Conservation (phyloP, 2,888 invertebrate genomes). For the Spicauda simplicius region DNA sequence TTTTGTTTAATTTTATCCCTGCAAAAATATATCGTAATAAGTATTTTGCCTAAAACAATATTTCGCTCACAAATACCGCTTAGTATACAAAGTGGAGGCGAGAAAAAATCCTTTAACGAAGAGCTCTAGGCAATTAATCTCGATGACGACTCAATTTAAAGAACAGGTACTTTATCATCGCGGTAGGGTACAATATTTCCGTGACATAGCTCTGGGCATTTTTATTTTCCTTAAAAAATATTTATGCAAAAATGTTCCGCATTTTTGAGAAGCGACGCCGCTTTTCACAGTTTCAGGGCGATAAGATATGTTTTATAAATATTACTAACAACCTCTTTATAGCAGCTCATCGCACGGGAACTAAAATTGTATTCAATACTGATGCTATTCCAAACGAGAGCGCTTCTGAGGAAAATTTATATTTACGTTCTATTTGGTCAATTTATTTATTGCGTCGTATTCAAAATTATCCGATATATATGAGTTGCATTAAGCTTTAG, state of each 20-base stretch:
- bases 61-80: not conserved
- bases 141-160: conserved; percentile 33
- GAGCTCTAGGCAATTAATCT: conserved; percentile 23
- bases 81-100: not conserved
- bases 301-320: conserved; percentile 19
- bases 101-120: conserved; percentile 13
- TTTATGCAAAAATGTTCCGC: conserved; percentile 19
- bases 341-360: conserved; percentile 7
- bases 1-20: no score
- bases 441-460: no score
- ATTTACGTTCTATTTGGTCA: not conserved
- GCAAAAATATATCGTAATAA: no score
- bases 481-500: not conserved
- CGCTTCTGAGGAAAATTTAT: not conserved
- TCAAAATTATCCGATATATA: not conserved
- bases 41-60: not conserved
- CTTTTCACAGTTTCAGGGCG: conserved; percentile 22
- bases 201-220: conserved; percentile 14
- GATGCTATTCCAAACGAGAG: not conserved
- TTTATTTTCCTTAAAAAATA: conserved; percentile 16
- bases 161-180: conserved; percentile 27
- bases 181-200: conserved; percentile 17
- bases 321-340: conserved; percentile 17
- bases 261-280: conserved; percentile 13
- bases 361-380: conserved; percentile 10